Conservation (phyloP, 2,888 invertebrate species). For the Craniophora ligustri region DNA sequence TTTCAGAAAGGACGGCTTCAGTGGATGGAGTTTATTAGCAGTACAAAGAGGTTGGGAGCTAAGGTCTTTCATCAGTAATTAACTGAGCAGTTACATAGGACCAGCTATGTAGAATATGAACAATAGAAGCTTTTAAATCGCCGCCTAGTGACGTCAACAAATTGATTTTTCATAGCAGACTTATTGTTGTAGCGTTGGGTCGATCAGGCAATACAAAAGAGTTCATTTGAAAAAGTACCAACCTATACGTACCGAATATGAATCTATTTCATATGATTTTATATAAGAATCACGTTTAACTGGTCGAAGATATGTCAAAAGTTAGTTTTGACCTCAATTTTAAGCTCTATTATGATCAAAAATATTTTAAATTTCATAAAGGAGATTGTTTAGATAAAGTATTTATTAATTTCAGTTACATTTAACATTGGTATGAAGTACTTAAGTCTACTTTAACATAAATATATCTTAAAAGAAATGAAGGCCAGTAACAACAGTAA, state of each 20-base stretch:
- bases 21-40: too few relatives aligned
- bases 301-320: too few relatives aligned
- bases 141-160: slow-evolving; percentile 32
- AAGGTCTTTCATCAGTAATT: slow-evolving; percentile 7
- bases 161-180: slow-evolving; percentile 35
- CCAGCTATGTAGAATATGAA: slow-evolving; percentile 6
- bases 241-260: slow-evolving; percentile 9
- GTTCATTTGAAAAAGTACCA: slow-evolving; percentile 36
- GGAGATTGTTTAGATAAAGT: not conserved
- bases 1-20: too few relatives aligned
- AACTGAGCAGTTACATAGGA: not conserved
- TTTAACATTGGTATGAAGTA: slow-evolving; percentile 1
- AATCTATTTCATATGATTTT: slow-evolving; percentile 17
- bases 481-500: slow-evolving; percentile 3
- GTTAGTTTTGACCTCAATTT: not conserved
- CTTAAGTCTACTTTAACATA: not conserved
- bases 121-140: slow-evolving; percentile 18
- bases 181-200: slow-evolving; percentile 20
- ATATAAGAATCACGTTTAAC: slow-evolving; percentile 6
- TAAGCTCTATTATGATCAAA: not conserved
- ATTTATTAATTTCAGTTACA: not conserved
- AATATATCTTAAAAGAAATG: slow-evolving; percentile 10
- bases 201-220: slow-evolving; percentile 24
- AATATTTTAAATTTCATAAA: not conserved
- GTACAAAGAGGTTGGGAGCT: not conserved